phyloP scores from a whole-genome alignment of 30 jellyfish, hydroid and myxozoan species.

The Turritopsis dohrnii region DNA sequence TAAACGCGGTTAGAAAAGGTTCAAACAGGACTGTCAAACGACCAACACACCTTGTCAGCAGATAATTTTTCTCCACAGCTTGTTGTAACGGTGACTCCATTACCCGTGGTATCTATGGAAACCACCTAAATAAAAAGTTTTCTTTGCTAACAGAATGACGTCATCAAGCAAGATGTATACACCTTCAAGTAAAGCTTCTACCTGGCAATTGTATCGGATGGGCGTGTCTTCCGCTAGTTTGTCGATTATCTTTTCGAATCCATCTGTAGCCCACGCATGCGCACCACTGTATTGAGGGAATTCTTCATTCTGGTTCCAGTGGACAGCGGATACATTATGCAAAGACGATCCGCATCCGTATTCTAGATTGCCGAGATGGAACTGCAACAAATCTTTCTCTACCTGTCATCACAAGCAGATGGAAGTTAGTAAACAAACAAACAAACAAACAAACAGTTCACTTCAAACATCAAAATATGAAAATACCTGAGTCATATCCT shows the following conservation, averaged over 20 bases:
- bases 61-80: constrained; percentile 37
- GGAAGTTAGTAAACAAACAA: neutral
- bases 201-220: constrained; percentile 48
- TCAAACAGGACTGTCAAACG: too few relatives aligned
- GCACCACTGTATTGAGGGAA: constrained; percentile 81
- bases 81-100: constrained; percentile 25
- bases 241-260: constrained; percentile 45
- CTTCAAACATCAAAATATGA: neutral
- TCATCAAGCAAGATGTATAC: neutral
- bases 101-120: constrained; percentile 40
- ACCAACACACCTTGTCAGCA: constrained; percentile 70
- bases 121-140: constrained; percentile 29
- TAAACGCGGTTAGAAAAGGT: too few relatives aligned
- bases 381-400: constrained; percentile 57
- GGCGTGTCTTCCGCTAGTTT: constrained; percentile 45
- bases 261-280: constrained; percentile 87
- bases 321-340: constrained; percentile 67
- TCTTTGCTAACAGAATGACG: neutral
- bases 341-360: constrained; percentile 85
- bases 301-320: constrained; percentile 95
- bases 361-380: constrained; percentile 83
- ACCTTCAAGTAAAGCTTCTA: neutral
- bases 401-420: constrained; percentile 25
- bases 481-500: constrained; percentile 56
- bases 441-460: neutral